Base-by-base conservation (phyloP, 1,140 invertebrate species). In the Magallana angulata region DNA sequence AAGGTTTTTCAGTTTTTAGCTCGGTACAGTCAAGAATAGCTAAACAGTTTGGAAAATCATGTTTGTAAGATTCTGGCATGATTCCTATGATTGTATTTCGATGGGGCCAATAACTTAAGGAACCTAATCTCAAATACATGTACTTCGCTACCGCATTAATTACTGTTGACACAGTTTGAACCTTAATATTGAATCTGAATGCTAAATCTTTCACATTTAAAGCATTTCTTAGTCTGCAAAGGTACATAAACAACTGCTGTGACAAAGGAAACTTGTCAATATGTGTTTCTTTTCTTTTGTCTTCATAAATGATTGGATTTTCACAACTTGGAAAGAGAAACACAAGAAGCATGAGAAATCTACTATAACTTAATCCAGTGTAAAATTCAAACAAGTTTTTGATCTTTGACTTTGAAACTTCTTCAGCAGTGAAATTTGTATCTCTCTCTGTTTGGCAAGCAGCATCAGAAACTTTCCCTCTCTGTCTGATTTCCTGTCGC, bases 81-180 rank as follows among this genome's bases (percentile, higher is more conserved):
- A 58, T 59, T 7, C 36, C 30, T 11, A 59, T 80, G 7, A 86
- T 58, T 57, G 58, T 36, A 16, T 24, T 24, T 24, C 18, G 18
- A 24, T 24, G 18, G 18, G 85, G 85, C 85, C 68, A 86, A 58
- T n/a, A 86, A 59, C 68, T 76, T 57, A 86, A 68, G 0, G 64
- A 86, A 30, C 85, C 85, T 30, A 76, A 58, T 59, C 71, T 30
- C 18, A 24, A 68, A 86, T 24, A 86, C 71, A 81, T 86, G 24
- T 86, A 57, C 4, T 36, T 36, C 4, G 36, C 36, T 36, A 36
- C 36, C 36, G 0, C 4, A 36, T 36, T 80, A 14, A 86, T 48
- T 36, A 86, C 58, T 64, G 68, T 57, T 80, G 68, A 80, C n/a
- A 86, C 64, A 18, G 48, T 86, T 86, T 86, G 85, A n/a, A 24